A percentile compares a stretch with the other conserved stretches of the same genome.
phyloP scores from a whole-genome alignment of 2,888 invertebrate genomes.

The Heliconius ethilla region DNA sequence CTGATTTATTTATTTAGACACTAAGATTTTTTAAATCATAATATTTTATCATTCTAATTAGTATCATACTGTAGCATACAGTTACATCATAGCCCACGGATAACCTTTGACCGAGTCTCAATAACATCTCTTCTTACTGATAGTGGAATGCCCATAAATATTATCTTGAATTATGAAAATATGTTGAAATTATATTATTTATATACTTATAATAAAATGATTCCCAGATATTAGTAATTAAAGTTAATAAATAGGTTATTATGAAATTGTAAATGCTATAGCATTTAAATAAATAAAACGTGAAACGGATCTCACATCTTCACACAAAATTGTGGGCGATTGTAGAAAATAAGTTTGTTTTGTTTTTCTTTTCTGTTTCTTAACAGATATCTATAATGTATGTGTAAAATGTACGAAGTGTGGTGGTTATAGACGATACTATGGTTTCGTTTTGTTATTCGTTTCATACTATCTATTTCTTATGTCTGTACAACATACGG shows the following conservation, averaged over 20 bases:
- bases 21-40: constrained; percentile 10
- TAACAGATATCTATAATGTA: background rate
- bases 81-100: constrained; percentile 42
- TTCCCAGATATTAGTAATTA: background rate
- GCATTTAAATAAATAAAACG: background rate
- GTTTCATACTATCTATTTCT: background rate
- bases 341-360: background rate
- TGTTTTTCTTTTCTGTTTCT: background rate
- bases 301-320: background rate
- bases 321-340: background rate
- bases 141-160: constrained; percentile 34
- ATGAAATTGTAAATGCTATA: background rate
- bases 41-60: constrained; percentile 9
- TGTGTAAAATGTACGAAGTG: too few relatives aligned
- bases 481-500: too few relatives aligned
- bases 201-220: background rate
- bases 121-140: constrained; percentile 38
- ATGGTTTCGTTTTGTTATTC: background rate
- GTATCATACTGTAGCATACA: background rate
- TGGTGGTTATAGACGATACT: background rate
- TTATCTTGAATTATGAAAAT: constrained; percentile 26
- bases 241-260: constrained; percentile 7
- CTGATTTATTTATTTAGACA: background rate
- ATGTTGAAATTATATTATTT: constrained; percentile 23
- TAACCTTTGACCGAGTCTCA: constrained; percentile 50